A percentile compares a stretch with the other conserved stretches of the same genome.
These are phyloP conservation scores for Cephalophus harveyi DNA, from an alignment of 2,113 vertebrate genomes.

Conservation along the genomic window DNA sequence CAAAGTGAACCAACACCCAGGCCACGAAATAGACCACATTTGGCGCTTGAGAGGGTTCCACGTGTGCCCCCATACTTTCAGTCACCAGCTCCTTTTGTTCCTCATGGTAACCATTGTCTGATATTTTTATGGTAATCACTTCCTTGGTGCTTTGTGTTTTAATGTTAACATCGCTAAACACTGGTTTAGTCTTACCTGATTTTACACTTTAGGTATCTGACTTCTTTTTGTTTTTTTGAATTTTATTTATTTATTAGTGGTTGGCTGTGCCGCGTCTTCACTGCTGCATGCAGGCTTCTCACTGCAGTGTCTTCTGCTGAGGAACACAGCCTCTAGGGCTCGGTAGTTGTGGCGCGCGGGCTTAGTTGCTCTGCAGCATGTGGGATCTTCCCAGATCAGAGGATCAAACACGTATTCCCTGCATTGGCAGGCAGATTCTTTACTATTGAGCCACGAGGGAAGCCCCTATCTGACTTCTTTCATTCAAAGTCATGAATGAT, in stretches of 20 bases:
- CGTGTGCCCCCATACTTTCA: fast-evolving
- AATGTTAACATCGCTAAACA: not conserved
- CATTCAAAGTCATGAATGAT: not conserved
- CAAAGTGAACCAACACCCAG: not conserved
- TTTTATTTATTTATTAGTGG: not conserved
- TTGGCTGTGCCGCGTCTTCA: not conserved
- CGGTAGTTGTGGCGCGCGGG: not conserved
- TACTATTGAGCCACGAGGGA: not conserved
- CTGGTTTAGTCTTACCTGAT: not conserved
- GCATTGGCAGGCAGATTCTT: not conserved
- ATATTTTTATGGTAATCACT: not conserved
- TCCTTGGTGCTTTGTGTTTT: not conserved
- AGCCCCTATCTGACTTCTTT: not conserved
- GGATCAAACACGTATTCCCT: not conserved
- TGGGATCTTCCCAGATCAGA: not conserved
- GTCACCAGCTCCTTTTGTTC: not conserved
- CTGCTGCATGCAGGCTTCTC: not conserved
- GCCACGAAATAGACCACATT: not conserved
- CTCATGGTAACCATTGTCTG: not conserved
- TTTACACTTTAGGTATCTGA: not conserved
- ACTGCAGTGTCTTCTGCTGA: not conserved
- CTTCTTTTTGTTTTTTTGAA: not conserved
- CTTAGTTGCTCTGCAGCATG: not conserved
- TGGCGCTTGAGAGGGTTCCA: not conserved
- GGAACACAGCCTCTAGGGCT: not conserved